Percentiles rank a stretch among this genome's conserved stretches.
Conservation (phyloP, 2,113 vertebrate genomes). For the Daubentonia madagascariensis region DNA sequence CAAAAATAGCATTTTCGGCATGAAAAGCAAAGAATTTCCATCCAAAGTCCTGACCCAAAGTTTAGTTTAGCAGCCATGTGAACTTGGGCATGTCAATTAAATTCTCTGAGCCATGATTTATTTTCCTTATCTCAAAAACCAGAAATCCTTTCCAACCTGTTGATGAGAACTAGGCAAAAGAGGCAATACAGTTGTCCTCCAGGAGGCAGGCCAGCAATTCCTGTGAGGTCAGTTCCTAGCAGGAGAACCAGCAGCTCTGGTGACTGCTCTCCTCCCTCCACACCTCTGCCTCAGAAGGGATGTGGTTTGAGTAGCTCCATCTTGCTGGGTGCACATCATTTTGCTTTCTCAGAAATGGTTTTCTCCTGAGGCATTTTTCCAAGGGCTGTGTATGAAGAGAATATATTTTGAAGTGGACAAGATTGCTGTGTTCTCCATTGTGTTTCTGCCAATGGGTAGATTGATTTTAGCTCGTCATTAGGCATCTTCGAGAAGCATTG, state of each 20-base stretch:
- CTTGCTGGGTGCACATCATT: no score
- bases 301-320: background rate
- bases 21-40: background rate
- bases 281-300: background rate
- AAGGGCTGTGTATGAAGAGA: background rate
- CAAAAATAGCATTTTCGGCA: background rate
- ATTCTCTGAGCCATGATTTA: background rate
- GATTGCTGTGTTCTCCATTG: background rate
- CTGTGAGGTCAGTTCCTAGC: rapidly evolving
- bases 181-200: background rate
- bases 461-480: background rate
- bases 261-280: rapidly evolving
- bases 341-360: background rate
- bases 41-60: background rate
- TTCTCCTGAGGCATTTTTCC: background rate
- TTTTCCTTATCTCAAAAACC: background rate
- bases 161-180: background rate
- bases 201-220: background rate
- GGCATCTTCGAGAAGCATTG: background rate
- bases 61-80: background rate
- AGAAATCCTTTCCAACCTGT: background rate
- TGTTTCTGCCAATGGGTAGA: background rate
- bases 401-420: background rate
- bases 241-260: background rate
- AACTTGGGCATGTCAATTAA: background rate